Base-by-base conservation (phyloP, 2,888 invertebrate species). In the Subacronicta megacephala region DNA sequence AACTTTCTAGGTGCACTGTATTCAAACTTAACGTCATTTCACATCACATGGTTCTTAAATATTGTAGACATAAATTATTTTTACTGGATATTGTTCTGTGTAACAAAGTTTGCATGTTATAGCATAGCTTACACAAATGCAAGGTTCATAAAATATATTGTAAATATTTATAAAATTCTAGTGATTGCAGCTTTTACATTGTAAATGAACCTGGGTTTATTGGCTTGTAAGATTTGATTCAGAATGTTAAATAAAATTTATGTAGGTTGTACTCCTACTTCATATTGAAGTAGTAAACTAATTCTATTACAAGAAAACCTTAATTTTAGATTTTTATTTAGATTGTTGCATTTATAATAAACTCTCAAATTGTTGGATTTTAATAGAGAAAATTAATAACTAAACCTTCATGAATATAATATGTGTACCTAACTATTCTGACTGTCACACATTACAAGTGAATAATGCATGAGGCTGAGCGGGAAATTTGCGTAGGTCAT, bases 131-230 rank as follows among this genome's bases (percentile, higher is more conserved):
- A 62, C 50, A 64, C 44, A 49, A 52, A 31, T 50, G 18, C 65
- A 37, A 44, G 71, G 69, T 75, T 78, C 67, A 67, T 72, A 72
- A 77, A 76, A 74, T 75, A 75, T 77, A 73, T 67, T 62, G 66
- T 66, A 66, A 71, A 72, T 74, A 65, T 47, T 56, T 57, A 60
- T 51, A 7, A 35, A 71, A 45, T 38, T 37, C 35, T 40, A 13
- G 63, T 41, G 36, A 57, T 44, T 41, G 40, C 37, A 52, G 43
- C 31, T 40, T 29, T 44, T 40, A 37, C 35, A 20, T 36, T 44
- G 54, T 72, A 57, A 26, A 47, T 55, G 23, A 41, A 46, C 53
- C 54, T 65, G 56, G 49, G 71, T 10, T 75, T 55, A 59, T 63
- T 65, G 62, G 70, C 51, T 36, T 65, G 47, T 12, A 49, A 45